These are phyloP conservation scores for Rynchops niger DNA, from an alignment of 2,113 vertebrate genomes.

Conservation along the genomic window DNA sequence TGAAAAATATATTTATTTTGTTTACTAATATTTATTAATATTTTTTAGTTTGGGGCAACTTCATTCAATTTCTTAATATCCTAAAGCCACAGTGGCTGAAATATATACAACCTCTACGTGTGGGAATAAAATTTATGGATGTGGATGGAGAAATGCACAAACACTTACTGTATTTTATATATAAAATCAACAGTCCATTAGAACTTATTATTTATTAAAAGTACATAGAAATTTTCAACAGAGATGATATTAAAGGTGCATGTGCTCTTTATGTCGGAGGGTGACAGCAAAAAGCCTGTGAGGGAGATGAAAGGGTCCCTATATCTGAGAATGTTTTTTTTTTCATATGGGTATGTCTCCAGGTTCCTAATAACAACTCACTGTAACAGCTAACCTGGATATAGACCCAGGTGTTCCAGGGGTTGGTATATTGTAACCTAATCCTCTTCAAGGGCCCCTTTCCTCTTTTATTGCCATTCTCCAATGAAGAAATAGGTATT, in stretches of 20 bases:
- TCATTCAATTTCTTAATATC: background rate
- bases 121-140: background rate
- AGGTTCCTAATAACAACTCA: background rate
- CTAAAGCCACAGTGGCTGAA: background rate
- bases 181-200: background rate
- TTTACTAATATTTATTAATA: background rate
- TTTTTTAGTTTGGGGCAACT: background rate
- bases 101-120: rapidly evolving
- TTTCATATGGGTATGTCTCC: background rate
- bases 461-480: background rate
- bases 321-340: background rate
- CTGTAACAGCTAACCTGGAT: background rate
- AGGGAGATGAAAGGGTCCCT: background rate
- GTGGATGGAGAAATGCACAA: background rate
- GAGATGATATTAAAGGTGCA: background rate
- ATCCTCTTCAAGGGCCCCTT: background rate
- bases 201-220: background rate
- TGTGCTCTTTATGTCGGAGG: background rate
- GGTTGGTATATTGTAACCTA: background rate
- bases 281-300: background rate
- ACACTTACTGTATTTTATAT: too few species aligned
- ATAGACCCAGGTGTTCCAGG: background rate
- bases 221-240: rapidly evolving
- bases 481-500: background rate
- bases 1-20: rapidly evolving